Evolutionary conservation across 1,140 invertebrate species (phyloP).

Genomic region (Acromyrmex heyeri): DNA sequence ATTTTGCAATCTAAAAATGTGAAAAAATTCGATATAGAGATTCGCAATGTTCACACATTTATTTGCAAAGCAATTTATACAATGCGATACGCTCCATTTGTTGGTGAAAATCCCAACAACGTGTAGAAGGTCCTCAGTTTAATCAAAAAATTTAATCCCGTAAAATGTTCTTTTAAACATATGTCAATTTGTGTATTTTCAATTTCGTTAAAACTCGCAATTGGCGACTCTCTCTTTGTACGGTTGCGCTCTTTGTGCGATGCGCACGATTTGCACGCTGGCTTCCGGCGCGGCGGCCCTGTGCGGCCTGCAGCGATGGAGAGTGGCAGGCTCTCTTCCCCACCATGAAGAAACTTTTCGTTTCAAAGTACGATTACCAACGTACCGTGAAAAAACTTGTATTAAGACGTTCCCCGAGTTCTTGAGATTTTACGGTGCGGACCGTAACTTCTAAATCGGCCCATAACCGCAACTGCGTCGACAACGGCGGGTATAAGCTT

Average conservation of each 20-base stretch:
- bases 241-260: not conserved
- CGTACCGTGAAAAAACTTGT: constrained; percentile 76
- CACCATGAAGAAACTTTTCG: constrained; percentile 71
- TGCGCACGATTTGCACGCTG: constrained; percentile 16
- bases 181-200: constrained; percentile 31
- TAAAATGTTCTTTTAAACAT: constrained; percentile 16
- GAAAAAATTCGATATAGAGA: constrained; percentile 7
- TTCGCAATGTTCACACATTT: constrained; percentile 4
- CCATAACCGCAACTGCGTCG: constrained; percentile 19
- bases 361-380: constrained; percentile 78
- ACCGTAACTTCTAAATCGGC: constrained; percentile 68
- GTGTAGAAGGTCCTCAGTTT: not conserved
- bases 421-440: constrained; percentile 62
- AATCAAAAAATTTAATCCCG: constrained; percentile 28
- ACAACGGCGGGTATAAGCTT: not conserved
- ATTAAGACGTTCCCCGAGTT: constrained; percentile 75
- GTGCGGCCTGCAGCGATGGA: constrained; percentile 59
- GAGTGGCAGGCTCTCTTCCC: constrained; percentile 4
- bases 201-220: constrained; percentile 28
- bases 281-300: constrained; percentile 26
- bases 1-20: not conserved
- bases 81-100: not conserved
- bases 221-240: constrained; percentile 17
- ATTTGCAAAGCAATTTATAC: not conserved
- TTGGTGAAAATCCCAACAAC: not conserved